Evolutionary conservation across 1,140 invertebrate genomes (phyloP), one percentile per base, ranked within the genome.

Genomic region (Sesamia nonagrioides): DNA sequence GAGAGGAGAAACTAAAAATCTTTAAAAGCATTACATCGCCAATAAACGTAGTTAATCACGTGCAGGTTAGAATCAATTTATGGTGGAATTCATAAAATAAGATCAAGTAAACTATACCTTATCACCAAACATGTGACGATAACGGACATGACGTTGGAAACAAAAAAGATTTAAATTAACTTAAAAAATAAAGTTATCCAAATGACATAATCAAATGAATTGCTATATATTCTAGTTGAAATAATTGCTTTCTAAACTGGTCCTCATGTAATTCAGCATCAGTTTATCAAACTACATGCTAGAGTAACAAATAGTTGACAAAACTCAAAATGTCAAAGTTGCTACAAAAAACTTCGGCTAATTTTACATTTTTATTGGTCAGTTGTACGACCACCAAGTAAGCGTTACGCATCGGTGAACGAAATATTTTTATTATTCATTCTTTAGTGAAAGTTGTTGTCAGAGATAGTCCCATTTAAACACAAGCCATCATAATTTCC

Each of bases 341-440:
- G 42, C n/a, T 42, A 18, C n/a, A 63, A 75, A 74, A 73, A 75
- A 75, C 73, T 61, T 75, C 42, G 42, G 42, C 58, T 75, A 50
- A 75, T 75, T n/a, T 75, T 75, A 27, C 73, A 63, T 75, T 75
- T 75, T 75, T 75, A 75, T 75, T 77, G 50, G 75, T 58, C 75
- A 54, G 61, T 68, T 27, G 27, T 27, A 50, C 35, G 15, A 42
- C 50, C 37, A 54, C 50, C 15, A 63, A 37, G 18, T 21, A 63
- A 35, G 27, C 69, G 77, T 73, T 40, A 78, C 77, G 77, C 77
- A 72, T 52, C 58, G 77, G 8, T 40, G 58, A 60, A 61, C 77
- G 60, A 73, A 73, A 78, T 61, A 78, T 69, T 71, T 78, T 78
- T 78, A 78, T 72, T 73, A 78, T 78, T 72, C 56, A 73, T 78